Evolutionary conservation across 2,113 vertebrate species (phyloP).

Genomic region (Theristicus caerulescens): DNA sequence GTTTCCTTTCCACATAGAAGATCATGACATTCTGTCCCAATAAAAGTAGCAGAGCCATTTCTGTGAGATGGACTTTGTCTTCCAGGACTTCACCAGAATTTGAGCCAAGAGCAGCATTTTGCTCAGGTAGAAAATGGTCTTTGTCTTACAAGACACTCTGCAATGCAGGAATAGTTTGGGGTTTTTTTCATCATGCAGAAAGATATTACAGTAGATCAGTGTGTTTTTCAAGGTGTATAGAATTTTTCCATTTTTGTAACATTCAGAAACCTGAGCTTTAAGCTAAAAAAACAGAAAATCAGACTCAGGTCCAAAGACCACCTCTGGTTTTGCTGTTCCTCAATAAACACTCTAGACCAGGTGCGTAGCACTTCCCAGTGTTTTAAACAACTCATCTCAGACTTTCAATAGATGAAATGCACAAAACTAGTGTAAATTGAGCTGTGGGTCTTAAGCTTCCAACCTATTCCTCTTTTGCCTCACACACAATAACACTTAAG

Average conservation of each 20-base stretch:
- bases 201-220: neutral
- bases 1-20: neutral
- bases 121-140: neutral
- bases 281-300: neutral
- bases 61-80: neutral
- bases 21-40: neutral
- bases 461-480: neutral
- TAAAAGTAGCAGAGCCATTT: neutral
- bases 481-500: neutral
- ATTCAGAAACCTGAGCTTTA: neutral
- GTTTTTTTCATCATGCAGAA: neutral
- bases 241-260: neutral
- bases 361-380: neutral
- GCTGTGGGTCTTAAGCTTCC: neutral
- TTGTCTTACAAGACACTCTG: neutral
- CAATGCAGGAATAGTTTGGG: neutral
- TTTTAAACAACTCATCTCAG: neutral
- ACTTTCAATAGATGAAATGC: neutral
- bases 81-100: neutral
- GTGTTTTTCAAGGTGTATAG: neutral
- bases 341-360: neutral
- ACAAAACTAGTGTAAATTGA: neutral
- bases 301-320: fast-evolving
- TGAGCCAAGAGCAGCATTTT: neutral
- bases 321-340: neutral